Conservation (phyloP, 1,140 invertebrate genomes). For the Listronotus oregonensis region DNA sequence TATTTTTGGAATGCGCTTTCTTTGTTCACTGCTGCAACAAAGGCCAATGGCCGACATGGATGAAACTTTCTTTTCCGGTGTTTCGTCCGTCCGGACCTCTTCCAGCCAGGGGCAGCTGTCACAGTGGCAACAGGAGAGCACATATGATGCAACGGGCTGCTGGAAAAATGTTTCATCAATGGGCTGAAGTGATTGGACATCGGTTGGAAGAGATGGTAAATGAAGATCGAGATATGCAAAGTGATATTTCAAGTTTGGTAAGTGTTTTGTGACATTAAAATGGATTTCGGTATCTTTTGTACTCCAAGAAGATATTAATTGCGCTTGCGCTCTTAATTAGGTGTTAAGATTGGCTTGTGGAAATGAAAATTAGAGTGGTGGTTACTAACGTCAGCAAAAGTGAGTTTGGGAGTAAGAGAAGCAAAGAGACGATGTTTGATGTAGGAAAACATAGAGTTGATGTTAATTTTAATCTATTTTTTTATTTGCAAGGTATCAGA, state of each 20-base stretch:
- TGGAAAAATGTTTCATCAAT: conserved; percentile 95
- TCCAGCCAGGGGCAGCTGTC: conserved; percentile 46
- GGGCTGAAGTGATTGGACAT: conserved; percentile 89
- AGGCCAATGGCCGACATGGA: conserved; percentile 94
- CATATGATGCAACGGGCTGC: conserved; percentile 88
- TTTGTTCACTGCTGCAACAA: conserved; percentile 97
- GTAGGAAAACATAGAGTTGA: no score
- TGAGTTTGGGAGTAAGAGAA: no score
- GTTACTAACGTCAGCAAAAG: no score
- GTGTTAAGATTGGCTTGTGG: no score
- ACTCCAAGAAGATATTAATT: not conserved
- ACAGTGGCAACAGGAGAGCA: conserved; percentile 69
- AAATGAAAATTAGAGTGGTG: no score
- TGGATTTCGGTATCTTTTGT: not conserved
- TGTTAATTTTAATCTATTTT: no score
- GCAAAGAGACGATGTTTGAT: no score
- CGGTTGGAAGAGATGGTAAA: conserved; percentile 82
- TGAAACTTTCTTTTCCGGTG: conserved; percentile 83
- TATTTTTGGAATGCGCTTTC: conserved; percentile 93
- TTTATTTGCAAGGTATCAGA: conserved; percentile 58
- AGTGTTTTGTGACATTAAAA: not conserved
- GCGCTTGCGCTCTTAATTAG: no score
- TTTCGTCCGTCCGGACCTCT: conserved; percentile 76
- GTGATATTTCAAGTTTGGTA: conserved; percentile 68
- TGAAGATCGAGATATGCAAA: conserved; percentile 75